A percentile compares a stretch with the other conserved stretches of the same genome.
phyloP scores from a whole-genome alignment of 1,140 invertebrate genomes.

The Teleogryllus occipitalis region DNA sequence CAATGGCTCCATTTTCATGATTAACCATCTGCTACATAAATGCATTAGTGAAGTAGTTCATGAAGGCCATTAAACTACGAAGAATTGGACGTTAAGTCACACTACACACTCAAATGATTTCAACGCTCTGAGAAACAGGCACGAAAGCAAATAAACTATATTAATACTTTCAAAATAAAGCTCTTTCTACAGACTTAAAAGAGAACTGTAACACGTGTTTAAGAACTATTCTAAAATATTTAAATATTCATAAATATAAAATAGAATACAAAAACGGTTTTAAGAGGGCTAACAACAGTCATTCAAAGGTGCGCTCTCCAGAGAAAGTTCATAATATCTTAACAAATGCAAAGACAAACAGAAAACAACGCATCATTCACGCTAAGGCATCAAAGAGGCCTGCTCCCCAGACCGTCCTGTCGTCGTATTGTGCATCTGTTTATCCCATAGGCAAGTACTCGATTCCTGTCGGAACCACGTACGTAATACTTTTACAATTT shows the following conservation, averaged over 20 bases:
- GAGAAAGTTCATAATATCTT: background rate
- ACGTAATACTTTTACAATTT: background rate
- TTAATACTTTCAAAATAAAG: background rate
- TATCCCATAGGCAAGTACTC: background rate
- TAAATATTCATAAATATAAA: background rate
- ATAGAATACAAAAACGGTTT: background rate
- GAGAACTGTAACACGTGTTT: background rate
- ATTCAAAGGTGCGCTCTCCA: background rate
- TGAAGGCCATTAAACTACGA: background rate
- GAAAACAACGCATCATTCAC: background rate
- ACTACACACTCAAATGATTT: background rate
- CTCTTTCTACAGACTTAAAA: background rate
- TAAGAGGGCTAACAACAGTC: background rate
- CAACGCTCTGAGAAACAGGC: background rate
- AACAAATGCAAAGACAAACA: background rate
- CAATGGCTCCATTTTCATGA: no score
- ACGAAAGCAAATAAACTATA: background rate
- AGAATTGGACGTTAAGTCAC: background rate
- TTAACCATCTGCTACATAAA: no score
- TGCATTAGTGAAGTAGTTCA: no score
- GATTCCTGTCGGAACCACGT: background rate
- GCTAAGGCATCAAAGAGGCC: background rate
- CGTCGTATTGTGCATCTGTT: background rate
- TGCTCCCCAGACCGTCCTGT: background rate
- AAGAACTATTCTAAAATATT: background rate